Evolutionary conservation across 2,113 vertebrate genomes (phyloP).

Genomic region (Crocuta crocuta): DNA sequence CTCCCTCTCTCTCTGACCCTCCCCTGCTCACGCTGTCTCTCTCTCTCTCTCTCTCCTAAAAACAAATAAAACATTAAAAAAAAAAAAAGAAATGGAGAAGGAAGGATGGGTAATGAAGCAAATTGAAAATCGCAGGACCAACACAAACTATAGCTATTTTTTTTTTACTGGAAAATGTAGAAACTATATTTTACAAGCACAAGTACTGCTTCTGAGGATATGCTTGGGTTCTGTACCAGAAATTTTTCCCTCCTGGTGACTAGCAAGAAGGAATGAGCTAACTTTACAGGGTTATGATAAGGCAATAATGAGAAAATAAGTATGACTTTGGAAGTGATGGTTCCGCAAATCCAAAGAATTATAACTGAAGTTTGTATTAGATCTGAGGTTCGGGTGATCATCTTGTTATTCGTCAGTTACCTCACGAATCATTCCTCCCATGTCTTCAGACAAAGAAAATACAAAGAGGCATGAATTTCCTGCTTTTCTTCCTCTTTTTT

Average conservation of each 20-base stretch:
- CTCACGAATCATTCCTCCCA: not conserved
- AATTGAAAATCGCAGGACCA: conserved; percentile 48
- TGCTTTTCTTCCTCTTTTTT: not conserved
- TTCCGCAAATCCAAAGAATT: not conserved
- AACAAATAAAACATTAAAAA: too few relatives aligned
- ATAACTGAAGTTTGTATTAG: not conserved
- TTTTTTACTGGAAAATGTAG: not conserved
- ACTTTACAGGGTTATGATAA: not conserved
- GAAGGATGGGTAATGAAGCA: conserved; percentile 10
- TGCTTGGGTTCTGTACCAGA: not conserved
- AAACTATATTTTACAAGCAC: not conserved
- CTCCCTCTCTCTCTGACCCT: too few relatives aligned
- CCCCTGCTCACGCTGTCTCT: too few relatives aligned
- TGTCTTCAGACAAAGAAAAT: conserved; percentile 8
- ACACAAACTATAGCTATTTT: not conserved
- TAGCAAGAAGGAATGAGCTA: conserved; percentile 30
- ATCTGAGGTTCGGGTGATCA: not conserved
- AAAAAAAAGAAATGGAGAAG: not conserved
- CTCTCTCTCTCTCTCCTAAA: too few relatives aligned
- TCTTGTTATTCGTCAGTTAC: not conserved
- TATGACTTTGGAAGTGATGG: conserved; percentile 16
- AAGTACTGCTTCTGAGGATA: not conserved
- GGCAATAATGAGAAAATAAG: not conserved
- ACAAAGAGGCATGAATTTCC: conserved; percentile 21
- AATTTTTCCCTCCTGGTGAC: not conserved